Evolutionary conservation across 2,888 invertebrate species (phyloP).

Genomic region (Machimus atricapillus): DNA sequence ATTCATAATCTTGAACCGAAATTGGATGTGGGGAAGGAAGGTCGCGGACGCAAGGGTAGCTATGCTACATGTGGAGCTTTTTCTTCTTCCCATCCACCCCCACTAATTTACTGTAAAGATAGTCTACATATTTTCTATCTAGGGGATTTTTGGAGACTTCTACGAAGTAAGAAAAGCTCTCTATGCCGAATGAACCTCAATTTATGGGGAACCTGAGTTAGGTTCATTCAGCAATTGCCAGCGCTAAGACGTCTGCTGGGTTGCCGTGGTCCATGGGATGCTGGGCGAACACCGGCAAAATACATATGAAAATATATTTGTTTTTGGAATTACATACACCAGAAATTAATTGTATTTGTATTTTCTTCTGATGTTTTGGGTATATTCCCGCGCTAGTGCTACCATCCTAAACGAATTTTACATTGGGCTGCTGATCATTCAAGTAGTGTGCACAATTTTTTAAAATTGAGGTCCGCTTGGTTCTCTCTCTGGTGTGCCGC

Average conservation of each 20-base stretch:
- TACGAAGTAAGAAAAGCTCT: not conserved
- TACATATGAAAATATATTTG: not conserved
- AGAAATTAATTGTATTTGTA: not conserved
- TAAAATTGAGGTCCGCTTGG: not conserved
- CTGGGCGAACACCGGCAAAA: not conserved
- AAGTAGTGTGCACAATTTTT: not conserved
- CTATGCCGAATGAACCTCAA: not conserved
- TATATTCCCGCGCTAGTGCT: not conserved
- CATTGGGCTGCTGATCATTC: not conserved
- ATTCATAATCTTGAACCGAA: not conserved
- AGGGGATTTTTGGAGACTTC: not conserved
- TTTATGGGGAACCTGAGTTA: not conserved
- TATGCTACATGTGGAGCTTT: not conserved
- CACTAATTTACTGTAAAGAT: not conserved
- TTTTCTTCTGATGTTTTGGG: not conserved
- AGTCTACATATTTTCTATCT: not conserved
- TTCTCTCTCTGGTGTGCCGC: not conserved
- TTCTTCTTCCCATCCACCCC: not conserved
- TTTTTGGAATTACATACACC: not conserved
- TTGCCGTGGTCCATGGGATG: not conserved
- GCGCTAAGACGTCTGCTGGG: not conserved
- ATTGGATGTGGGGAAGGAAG: not conserved
- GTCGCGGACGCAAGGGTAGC: not conserved
- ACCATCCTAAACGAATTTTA: not conserved
- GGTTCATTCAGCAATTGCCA: not conserved